These are phyloP conservation scores for Siphlonurus alternatus DNA, from an alignment of 2,888 invertebrate species.

Conservation along the genomic window DNA sequence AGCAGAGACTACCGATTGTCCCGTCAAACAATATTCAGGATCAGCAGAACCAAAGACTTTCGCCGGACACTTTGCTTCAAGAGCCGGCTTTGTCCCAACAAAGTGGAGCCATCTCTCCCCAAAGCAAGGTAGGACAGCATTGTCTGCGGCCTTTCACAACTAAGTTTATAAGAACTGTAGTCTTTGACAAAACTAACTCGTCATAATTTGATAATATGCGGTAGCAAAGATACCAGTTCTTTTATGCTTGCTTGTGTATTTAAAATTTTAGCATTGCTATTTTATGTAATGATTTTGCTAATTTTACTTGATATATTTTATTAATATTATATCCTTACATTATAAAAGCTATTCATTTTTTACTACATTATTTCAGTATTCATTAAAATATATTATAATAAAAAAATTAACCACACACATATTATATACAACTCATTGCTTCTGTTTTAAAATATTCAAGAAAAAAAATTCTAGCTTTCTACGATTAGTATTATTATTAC, in stretches of 20 bases:
- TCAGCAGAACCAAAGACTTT: not conserved
- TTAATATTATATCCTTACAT: no score
- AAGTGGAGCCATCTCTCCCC: not conserved
- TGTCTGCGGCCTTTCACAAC: no score
- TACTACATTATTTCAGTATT: no score
- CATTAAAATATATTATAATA: no score
- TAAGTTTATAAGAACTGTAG: not conserved
- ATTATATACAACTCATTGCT: no score
- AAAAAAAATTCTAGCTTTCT: no score
- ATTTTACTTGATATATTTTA: not conserved
- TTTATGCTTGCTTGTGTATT: not conserved
- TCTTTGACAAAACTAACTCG: not conserved
- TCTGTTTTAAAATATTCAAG: no score
- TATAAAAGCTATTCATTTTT: no score
- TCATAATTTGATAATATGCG: not conserved
- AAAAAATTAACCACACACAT: no score
- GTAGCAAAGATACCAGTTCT: no score
- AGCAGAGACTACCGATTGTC: conserved; percentile 62
- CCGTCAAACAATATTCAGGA: not conserved
- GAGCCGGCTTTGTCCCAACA: not conserved
- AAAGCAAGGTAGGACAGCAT: not conserved
- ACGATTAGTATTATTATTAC: no score
- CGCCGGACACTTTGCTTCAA: not conserved
- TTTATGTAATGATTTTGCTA: not conserved
- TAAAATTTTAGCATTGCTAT: not conserved